phyloP scores from a whole-genome alignment of 92 coral and sea anemone genomes.

The Chrysogorgia sp. region DNA sequence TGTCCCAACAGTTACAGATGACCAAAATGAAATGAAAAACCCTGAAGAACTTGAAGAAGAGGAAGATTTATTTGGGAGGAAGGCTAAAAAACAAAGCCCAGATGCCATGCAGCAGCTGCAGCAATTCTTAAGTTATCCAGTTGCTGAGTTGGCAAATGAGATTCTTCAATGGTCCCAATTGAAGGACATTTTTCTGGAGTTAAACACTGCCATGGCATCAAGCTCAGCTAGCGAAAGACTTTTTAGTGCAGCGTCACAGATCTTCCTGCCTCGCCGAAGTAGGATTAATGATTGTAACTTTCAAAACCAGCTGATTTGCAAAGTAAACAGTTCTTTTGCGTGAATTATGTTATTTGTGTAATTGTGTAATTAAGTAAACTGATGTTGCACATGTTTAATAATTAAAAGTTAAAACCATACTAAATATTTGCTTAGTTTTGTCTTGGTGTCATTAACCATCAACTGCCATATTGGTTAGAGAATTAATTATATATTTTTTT shows the following conservation, averaged over 20 bases:
- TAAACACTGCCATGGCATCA: conserved; percentile 1
- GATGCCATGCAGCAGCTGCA: conserved; percentile 7
- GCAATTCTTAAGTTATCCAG: conserved; percentile 5
- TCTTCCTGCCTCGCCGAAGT: background rate
- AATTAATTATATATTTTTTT: background rate
- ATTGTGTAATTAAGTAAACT: no score
- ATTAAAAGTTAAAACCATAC: no score
- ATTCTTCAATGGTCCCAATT: background rate
- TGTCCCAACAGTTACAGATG: conserved; percentile 19
- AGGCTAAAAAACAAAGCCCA: conserved; percentile 3
- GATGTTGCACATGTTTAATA: no score
- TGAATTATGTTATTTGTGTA: no score
- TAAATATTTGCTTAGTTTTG: no score
- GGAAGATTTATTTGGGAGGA: conserved; percentile 8
- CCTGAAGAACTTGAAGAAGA: conserved; percentile 6
- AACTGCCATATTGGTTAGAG: no score
- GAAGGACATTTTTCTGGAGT: background rate
- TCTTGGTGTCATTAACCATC: no score
- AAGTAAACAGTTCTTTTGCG: conserved; percentile 2
- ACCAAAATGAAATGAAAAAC: background rate
- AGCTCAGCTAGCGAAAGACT: background rate
- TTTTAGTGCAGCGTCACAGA: conserved; percentile 3
- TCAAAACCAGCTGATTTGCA: conserved; percentile 3
- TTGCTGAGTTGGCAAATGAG: background rate
- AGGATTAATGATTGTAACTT: conserved; percentile 2